Evolutionary conservation across 2,888 invertebrate genomes (phyloP).

Genomic region (Colletes collaris): DNA sequence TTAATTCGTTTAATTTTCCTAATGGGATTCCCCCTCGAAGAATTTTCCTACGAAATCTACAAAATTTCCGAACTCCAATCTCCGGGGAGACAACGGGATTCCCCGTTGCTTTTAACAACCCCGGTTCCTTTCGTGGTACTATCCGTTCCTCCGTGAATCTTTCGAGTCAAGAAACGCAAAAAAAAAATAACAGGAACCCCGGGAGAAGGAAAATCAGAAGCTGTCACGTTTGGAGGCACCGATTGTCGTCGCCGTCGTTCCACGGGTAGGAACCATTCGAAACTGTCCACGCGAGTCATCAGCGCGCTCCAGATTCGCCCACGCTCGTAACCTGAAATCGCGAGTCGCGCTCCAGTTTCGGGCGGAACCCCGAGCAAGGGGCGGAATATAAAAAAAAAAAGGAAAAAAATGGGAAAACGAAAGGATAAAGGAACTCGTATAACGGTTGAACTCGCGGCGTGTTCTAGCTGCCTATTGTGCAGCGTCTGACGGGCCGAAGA

Average conservation of each 20-base stretch:
- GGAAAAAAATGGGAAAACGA: background rate
- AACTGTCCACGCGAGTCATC: background rate
- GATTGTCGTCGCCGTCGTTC: slow-evolving; percentile 1
- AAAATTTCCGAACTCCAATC: background rate
- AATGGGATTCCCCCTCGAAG: too few species aligned
- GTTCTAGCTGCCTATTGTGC: slow-evolving; percentile 56
- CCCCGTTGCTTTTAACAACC: background rate
- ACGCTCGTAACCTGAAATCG: background rate
- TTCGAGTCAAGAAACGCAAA: background rate
- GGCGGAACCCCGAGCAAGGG: background rate
- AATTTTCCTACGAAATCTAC: background rate
- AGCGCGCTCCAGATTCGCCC: background rate
- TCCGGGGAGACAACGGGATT: too few species aligned
- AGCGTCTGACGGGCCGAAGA: slow-evolving; percentile 54
- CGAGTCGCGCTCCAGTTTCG: slow-evolving; percentile 34
- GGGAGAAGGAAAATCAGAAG: slow-evolving; percentile 48
- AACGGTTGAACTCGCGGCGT: slow-evolving; percentile 46
- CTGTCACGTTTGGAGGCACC: slow-evolving; percentile 33
- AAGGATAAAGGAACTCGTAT: slow-evolving; percentile 57
- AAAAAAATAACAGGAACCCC: background rate
- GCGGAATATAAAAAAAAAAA: background rate
- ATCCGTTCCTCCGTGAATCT: background rate
- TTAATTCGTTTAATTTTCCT: too few species aligned
- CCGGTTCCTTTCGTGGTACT: background rate
- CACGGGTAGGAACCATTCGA: slow-evolving; percentile 8